phyloP scores from a whole-genome alignment of 2,797 vertebrate genomes.

The Gorsachius magnificus region DNA sequence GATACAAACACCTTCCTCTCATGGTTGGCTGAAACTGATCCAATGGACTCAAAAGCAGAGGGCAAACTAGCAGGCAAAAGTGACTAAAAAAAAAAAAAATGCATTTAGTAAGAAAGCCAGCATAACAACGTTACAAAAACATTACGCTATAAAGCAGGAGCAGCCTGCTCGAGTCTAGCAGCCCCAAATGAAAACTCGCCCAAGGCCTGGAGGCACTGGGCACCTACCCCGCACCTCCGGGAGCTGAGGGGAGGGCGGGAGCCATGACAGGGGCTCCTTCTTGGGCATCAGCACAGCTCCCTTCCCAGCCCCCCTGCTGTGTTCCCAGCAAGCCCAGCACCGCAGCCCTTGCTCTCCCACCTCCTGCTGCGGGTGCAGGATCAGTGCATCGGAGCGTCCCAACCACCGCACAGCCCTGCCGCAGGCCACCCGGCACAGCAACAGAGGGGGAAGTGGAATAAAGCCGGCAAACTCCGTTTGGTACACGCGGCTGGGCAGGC shows the following conservation, averaged over 20 bases:
- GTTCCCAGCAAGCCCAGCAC: neutral
- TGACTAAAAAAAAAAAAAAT: neutral
- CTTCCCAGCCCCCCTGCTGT: fast-evolving
- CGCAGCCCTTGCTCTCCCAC: neutral
- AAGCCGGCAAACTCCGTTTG: neutral
- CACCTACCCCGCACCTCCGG: neutral
- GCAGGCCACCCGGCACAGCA: neutral
- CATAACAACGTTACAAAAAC: neutral
- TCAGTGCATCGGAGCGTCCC: neutral
- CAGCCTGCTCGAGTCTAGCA: neutral
- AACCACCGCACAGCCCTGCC: neutral
- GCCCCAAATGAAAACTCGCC: neutral
- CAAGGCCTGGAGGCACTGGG: neutral
- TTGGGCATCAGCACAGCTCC: neutral
- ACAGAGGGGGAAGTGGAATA: neutral
- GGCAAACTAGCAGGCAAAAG: neutral
- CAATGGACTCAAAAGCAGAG: neutral
- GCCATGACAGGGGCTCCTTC: neutral
- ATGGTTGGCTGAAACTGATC: neutral
- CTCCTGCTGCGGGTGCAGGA: neutral
- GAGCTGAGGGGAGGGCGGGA: fast-evolving
- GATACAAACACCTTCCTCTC: neutral
- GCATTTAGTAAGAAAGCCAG: conserved; percentile 5
- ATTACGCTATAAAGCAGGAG: neutral
- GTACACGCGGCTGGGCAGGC: neutral